Conservation (phyloP, 2,797 vertebrate genomes). For the Triplophysa bombifrons region DNA sequence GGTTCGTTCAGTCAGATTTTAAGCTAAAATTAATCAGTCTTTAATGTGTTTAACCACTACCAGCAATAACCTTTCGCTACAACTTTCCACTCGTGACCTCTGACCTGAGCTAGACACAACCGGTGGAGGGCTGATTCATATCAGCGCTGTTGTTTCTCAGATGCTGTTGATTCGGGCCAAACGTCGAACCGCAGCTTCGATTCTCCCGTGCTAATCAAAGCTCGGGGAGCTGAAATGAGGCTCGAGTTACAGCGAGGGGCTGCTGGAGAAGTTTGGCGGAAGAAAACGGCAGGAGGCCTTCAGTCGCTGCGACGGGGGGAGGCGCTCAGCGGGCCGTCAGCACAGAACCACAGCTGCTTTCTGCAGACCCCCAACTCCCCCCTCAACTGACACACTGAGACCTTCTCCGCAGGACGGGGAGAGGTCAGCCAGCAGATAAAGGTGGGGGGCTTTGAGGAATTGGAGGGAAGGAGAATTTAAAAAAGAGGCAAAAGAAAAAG, state of each 20-base stretch:
- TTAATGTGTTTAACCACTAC: neutral
- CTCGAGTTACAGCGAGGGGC: constrained; percentile 41
- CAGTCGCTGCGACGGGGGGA: constrained; percentile 23
- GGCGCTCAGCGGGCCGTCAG: constrained; percentile 48
- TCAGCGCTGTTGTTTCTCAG: neutral
- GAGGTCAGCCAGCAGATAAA: constrained; percentile 54
- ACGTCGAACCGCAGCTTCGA: neutral
- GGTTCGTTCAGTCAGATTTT: neutral
- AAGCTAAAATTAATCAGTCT: neutral
- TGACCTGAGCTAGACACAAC: constrained; percentile 2
- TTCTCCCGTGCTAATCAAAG: constrained; percentile 50
- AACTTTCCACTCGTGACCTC: neutral
- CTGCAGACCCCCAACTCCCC: constrained; percentile 44
- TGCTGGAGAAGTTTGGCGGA: constrained; percentile 40
- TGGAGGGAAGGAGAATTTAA: constrained; percentile 57
- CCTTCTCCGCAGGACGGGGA: constrained; percentile 54
- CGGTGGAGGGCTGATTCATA: neutral
- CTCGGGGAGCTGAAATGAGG: constrained; percentile 35
- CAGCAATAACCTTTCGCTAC: neutral
- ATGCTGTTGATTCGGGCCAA: neutral
- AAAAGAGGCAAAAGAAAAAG: constrained; percentile 50
- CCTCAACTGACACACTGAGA: constrained; percentile 53
- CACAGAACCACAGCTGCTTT: constrained; percentile 47
- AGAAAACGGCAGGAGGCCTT: constrained; percentile 39
- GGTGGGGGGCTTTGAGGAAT: constrained; percentile 51